These are phyloP conservation scores for Calcarius lapponicus DNA, from an alignment of 2,797 vertebrate species.

Conservation along the genomic window DNA sequence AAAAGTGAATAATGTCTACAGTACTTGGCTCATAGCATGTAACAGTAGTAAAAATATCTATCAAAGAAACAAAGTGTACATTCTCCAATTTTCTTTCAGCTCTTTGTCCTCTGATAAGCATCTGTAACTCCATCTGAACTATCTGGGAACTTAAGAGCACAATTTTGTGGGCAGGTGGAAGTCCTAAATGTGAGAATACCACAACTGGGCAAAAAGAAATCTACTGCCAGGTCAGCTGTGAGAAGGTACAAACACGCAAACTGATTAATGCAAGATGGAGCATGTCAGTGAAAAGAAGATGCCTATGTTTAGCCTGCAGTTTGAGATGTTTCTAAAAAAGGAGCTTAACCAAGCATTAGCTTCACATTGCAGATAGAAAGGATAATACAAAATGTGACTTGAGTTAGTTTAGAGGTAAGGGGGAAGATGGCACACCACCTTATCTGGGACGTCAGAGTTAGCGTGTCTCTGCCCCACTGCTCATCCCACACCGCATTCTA, in stretches of 20 bases:
- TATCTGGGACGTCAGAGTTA: not conserved
- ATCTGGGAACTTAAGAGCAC: not conserved
- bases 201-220: not conserved
- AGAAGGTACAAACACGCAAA: not conserved
- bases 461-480: not conserved
- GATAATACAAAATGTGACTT: not conserved
- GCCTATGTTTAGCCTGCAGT: not conserved
- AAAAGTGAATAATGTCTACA: not conserved
- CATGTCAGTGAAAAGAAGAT: not conserved
- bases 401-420: not conserved
- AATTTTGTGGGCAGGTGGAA: not conserved
- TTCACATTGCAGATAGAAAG: not conserved
- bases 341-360: not conserved
- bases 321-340: not conserved
- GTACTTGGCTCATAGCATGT: not conserved
- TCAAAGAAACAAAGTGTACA: not conserved
- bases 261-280: not conserved
- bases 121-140: not conserved
- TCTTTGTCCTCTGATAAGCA: not conserved
- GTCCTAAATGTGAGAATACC: not conserved
- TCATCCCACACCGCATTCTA: not conserved
- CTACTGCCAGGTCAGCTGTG: not conserved
- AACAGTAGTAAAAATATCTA: not conserved
- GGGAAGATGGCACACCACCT: not conserved
- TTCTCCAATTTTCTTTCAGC: not conserved